phyloP scores from a whole-genome alignment of 2,888 invertebrate genomes.

The Cerceris ruficornis region DNA sequence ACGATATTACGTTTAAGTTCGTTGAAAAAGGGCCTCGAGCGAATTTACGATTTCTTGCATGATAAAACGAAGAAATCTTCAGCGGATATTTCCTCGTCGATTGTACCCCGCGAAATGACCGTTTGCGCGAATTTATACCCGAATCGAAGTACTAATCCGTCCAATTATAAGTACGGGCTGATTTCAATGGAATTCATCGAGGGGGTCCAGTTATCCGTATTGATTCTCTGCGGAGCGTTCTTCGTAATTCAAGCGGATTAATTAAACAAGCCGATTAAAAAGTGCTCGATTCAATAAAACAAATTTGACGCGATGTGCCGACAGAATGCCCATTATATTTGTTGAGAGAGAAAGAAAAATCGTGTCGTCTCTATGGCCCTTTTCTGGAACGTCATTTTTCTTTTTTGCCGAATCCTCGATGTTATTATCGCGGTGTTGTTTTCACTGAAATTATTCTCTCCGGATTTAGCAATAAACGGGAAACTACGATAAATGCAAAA shows the following conservation, averaged over 20 bases:
- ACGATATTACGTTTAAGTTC: not conserved
- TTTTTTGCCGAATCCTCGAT: no score
- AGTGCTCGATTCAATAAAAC: constrained; percentile 26
- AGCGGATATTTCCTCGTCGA: not conserved
- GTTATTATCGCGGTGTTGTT: no score
- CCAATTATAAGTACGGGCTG: constrained; percentile 10
- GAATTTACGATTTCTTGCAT: not conserved
- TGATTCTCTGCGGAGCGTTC: constrained; percentile 9
- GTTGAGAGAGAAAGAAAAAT: not conserved
- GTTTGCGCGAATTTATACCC: constrained; percentile 4
- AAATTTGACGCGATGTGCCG: constrained; percentile 9
- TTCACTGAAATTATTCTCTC: no score
- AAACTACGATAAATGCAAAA: no score
- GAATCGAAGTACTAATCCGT: constrained; percentile 6
- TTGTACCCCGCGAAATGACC: not conserved
- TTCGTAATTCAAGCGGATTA: constrained; percentile 19
- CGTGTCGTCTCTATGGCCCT: no score
- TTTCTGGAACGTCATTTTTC: no score
- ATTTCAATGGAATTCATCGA: constrained; percentile 4
- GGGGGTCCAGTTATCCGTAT: constrained; percentile 5
- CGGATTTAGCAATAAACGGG: no score
- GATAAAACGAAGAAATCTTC: not conserved
- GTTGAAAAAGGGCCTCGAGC: no score
- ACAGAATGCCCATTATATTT: constrained; percentile 11
- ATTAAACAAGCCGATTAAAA: constrained; percentile 31